These are phyloP conservation scores for Holothuria scabra DNA, from an alignment of 53 echinoderm and acorn worm species.

Conservation along the genomic window DNA sequence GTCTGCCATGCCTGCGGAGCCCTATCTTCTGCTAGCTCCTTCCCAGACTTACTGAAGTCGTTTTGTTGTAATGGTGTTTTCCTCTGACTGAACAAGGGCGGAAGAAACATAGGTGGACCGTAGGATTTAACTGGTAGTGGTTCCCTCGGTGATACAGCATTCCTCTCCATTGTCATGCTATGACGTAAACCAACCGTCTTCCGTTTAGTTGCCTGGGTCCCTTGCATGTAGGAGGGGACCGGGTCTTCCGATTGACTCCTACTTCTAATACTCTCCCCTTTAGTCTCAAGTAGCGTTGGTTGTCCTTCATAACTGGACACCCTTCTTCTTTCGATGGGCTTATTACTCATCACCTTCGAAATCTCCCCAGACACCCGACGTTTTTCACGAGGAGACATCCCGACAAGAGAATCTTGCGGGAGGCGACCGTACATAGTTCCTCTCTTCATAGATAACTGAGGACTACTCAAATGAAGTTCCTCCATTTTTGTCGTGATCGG, in stretches of 20 bases:
- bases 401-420: conserved; percentile 17
- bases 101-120: conserved; percentile 39
- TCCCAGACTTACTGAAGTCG: conserved; percentile 17
- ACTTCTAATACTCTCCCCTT: background rate
- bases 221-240: conserved; percentile 34
- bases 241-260: background rate
- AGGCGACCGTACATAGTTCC: conserved; percentile 32
- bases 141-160: background rate
- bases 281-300: background rate
- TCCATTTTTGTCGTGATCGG: conserved; percentile 29
- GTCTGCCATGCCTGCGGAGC: background rate
- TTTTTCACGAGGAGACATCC: conserved; percentile 31
- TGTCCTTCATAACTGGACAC: conserved; percentile 8
- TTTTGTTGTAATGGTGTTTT: background rate
- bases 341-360: background rate
- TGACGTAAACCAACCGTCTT: conserved; percentile 36
- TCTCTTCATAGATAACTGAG: conserved; percentile 33
- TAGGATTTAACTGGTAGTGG: conserved; percentile 7
- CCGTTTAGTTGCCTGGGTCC: conserved; percentile 16
- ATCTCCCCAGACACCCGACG: conserved; percentile 8
- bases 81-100: conserved; percentile 32
- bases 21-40: conserved; percentile 12
- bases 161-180: background rate
- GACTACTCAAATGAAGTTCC: conserved; percentile 11
- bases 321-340: background rate